A percentile compares a stretch with the other conserved stretches of the same genome.
Conservation (phyloP, 2,888 invertebrate genomes). For the Caenorhabditis angaria region DNA sequence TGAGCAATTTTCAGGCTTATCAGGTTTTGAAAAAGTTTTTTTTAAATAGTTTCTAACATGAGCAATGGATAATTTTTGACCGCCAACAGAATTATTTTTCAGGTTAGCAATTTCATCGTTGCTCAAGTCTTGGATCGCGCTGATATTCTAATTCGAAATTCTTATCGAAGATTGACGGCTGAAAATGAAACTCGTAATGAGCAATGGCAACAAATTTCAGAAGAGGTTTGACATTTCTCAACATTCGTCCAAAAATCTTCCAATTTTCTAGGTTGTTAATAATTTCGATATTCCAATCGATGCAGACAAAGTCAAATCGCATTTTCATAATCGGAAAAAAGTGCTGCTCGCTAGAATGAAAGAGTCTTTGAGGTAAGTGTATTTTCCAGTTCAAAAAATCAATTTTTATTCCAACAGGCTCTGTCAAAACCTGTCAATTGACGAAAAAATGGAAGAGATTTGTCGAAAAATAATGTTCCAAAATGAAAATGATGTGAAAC, state of each 20-base stretch:
- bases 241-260: neutral
- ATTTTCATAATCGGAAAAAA: conserved; percentile 49
- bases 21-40: too few species aligned
- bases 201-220: conserved; percentile 33
- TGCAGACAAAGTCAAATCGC: conserved; percentile 42
- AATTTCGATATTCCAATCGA: conserved; percentile 39
- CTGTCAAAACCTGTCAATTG: conserved; percentile 15
- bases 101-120: conserved; percentile 49
- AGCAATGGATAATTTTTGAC: neutral
- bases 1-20: too few species aligned
- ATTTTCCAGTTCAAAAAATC: conserved; percentile 2
- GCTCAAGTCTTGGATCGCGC: conserved; percentile 41
- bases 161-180: conserved; percentile 33
- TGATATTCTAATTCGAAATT: conserved; percentile 39
- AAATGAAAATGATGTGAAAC: conserved; percentile 38
- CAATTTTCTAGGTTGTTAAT: conserved; percentile 13
- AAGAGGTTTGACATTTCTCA: conserved; percentile 11
- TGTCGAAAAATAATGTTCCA: conserved; percentile 17
- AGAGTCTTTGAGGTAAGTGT: conserved; percentile 37
- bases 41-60: neutral
- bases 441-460: conserved; percentile 43
- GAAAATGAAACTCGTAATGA: conserved; percentile 38
- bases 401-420: conserved; percentile 9
- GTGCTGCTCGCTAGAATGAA: conserved; percentile 73
- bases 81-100: neutral